Evolutionary conservation across 92 coral and sea anemone species (phyloP), one percentile per base, ranked within the genome.

Genomic region (Actinostola sp.): DNA sequence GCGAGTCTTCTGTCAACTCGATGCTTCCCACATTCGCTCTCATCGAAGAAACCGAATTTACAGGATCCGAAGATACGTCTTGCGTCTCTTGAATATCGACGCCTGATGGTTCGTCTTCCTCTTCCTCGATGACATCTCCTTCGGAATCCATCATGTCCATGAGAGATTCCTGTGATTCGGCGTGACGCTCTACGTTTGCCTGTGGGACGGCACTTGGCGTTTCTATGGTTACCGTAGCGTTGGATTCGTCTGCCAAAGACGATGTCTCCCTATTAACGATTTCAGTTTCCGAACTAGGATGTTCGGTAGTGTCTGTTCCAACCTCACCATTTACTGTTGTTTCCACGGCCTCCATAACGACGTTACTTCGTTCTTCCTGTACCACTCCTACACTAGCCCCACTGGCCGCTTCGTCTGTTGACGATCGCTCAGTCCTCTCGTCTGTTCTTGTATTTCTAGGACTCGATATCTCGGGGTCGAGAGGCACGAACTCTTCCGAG

Each of bases 1-100:
- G 97, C 0, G 97, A 91, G 64, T 91, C 97, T 45, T 88, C 90
- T 30, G 97, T 91, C 70, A 91, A 73, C 71, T 91, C 97, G 71
- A 89, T 89, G 71, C 93, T 88, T 63, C 62, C 90, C 7, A 58
- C 60, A 61, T 79, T 88, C 56, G 82, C 67, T 36, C 82, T 36
- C 30, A 62, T 65, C 16, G 60, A 63, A 6, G 64, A 16, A 49
- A 72, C 66, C 20, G 78, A 49, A 31, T 53, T 61, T 19, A 61
- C 77, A 76, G 39, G 52, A 2, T 71, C 76, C 31, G 25, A 43
- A 1, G 61, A 49, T 83, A 11, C 46, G 26, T 52, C 63, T 24
- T 49, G 63, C 11, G n/a, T 33, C 7, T 43, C 61, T 15, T 39
- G 32, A 4, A 17, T 17, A 24, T 51, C 49, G 25, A 11, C 76